Evolutionary conservation across 2,888 invertebrate species (phyloP), one percentile per base, ranked within the genome.

Genomic region (Trichogramma evanescens): DNA sequence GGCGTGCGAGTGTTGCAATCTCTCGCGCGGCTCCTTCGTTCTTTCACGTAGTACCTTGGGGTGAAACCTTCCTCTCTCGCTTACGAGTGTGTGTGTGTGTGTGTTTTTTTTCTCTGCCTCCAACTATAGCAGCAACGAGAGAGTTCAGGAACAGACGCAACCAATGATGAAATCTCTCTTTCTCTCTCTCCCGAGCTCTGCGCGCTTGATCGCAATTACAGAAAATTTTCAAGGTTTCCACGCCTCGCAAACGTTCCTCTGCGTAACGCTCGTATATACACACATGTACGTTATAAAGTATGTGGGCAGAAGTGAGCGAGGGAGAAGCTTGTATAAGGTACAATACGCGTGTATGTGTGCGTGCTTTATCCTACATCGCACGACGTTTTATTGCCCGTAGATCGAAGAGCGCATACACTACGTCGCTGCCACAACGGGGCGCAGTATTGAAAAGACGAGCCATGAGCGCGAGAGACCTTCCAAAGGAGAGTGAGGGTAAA

Each of bases 181-280:
- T 13, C 13, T 13, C 13, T 63, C 45, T 38, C 45, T 45, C 4
- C 42, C 42, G 41, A 38, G 13, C n/a, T 13, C 46, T 41, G 49
- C 46, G 60, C 13, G 13, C 13, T 13, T 13, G 13, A 13, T 13
- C 13, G 67, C 68, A 71, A 69, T 71, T 70, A 70, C 65, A 69
- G 70, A 69, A 67, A 70, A 69, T 70, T 13, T 69, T 68, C 71
- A 71, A 71, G 71, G 70, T 63, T 68, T 64, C 66, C 65, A 59
- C 61, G 62, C 65, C 64, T 64, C 61, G 62, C 55, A 59, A 63
- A 63, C 55, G 51, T 65, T 61, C 60, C 44, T 44, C 13, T 13
- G 13, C 13, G 13, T 13, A 13, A 13, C 13, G 13, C 13, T 13
- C 13, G 13, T 13, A 13, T 13, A 13, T 13, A 13, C 13, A 13